Base-by-base conservation (phyloP, 1,140 invertebrate genomes). In the Dendrolimus kikuchii region DNA sequence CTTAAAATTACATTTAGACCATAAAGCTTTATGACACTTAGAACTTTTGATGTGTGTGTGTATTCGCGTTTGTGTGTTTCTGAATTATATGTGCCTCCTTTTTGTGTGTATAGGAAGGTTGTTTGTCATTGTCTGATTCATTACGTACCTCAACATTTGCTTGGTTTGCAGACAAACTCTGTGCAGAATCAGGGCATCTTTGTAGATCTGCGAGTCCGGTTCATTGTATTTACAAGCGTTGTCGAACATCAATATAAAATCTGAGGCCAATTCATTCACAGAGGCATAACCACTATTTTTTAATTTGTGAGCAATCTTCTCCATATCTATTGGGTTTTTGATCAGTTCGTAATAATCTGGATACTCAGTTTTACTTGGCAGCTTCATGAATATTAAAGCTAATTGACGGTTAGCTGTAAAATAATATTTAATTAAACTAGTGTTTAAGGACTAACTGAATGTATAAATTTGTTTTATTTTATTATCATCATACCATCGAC, bases 171-270 rank as follows among this genome's bases (percentile, higher is more conserved):
- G 84, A 53, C 96, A 95, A 38, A 99, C 89, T 66, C 96, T 89
- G 87, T 99, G 97, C 57, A 99, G 84, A 40, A 96, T 94, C 50
- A 99, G 88, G 0, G 98, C 97, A 88, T 99, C 98, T 88, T 99
- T 99, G 80, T 99, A 99, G 66, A 99, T 98, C 77, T 98, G 95
- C 0, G 98, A 99, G 81, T 99, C 98, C 0, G 98, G 98, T 81
- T 99, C 98, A 84, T 99, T 99, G 81, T 98, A 99, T 87, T 98
- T 98, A 88, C 97, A 99, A 38, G 98, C 98, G 83, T 99, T 99
- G 70, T 99, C 98, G 84, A 99, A 98, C 96, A 99, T 99, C 8
- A 99, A 88, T 63, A 97, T 93, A 73, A 99, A 95, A 86, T 99
- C 98, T 0, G 93, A 92, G 0, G 97, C 92, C 43, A 99, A 86